Base-by-base conservation (phyloP, 2,113 vertebrate species). In the Ceyx cyanopectus region DNA sequence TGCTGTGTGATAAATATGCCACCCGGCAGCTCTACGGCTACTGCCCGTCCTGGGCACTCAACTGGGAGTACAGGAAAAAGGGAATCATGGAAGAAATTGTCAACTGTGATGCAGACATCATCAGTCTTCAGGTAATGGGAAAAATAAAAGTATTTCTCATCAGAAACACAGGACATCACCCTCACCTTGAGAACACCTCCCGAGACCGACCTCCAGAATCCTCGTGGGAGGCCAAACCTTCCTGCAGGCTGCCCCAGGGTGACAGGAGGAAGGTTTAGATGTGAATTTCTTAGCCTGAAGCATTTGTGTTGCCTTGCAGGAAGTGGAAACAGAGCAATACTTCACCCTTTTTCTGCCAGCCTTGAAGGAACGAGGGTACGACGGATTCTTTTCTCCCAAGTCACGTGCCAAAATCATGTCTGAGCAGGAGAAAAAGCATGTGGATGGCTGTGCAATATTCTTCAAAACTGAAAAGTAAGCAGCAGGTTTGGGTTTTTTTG, bases 261-360 rank as follows among this genome's bases (percentile, higher is more conserved):
- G 2, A 57, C 3, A 61, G 78, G 74, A 66, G 78, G 78, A 58
- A 75, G 7, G 66, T n/a, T 30, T 43, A 37, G 67, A 6, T 78
- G 90, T 93, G 79, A 11, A 85, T 53, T 67, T 43, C 70, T 81
- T 21, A 65, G 41, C 60, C 70, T 57, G n/a, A 85, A 37, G 37
- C 63, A 24, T 51, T 89, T 46, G 54, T 96, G 67, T 97, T 93
- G 27, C 13, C 89, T 96, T 98, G 45, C 94, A 99, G 99, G 99
- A 99, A 97, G 99, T 99, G 96, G 99, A 99, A 98, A 99, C 99
- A 1, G 99, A 99, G 98, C 99, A 99, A 98, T 99, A 99, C 98
- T 99, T 99, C 97, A 97, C 98, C 76, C 97, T 99, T 95, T 99
- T 99, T 85, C 97, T 99, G 97, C 99, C 99, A 93, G 99, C 99